A percentile compares a stretch with the other conserved stretches of the same genome.
Conservation (phyloP, 2,113 vertebrate genomes). For the Diphyllodes magnificus region DNA sequence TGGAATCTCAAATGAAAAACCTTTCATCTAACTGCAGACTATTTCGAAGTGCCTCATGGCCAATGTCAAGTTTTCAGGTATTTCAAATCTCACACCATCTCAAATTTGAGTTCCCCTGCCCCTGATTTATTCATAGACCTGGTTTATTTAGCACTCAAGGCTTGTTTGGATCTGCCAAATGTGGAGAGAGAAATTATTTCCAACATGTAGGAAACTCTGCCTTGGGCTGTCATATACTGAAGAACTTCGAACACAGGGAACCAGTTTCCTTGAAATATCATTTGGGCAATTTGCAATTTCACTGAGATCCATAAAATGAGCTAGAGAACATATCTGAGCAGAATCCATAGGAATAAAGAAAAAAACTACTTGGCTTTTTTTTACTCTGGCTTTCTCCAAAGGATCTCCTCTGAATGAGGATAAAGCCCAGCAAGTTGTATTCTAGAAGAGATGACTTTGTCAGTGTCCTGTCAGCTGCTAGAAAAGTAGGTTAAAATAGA, state of each 20-base stretch:
- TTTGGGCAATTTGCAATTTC: slow-evolving; percentile 28
- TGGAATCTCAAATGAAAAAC: neutral
- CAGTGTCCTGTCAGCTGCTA: slow-evolving; percentile 1
- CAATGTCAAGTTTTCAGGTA: neutral
- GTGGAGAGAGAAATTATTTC: slow-evolving; percentile 24
- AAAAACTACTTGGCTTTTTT: neutral
- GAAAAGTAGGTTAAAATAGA: slow-evolving; percentile 28
- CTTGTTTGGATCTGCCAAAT: slow-evolving; percentile 27
- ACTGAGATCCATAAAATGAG: slow-evolving; percentile 7
- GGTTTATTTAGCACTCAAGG: slow-evolving; percentile 44
- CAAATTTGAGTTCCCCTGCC: neutral
- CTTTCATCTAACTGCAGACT: neutral
- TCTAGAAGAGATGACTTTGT: slow-evolving; percentile 33
- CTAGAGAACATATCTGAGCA: neutral
- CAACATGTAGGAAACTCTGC: slow-evolving; percentile 15
- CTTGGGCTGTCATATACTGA: slow-evolving; percentile 44
- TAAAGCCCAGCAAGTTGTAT: neutral
- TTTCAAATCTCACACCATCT: neutral
- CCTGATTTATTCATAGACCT: slow-evolving; percentile 51
- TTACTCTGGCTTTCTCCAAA: neutral
- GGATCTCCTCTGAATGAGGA: neutral
- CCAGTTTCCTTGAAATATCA: slow-evolving; percentile 17
- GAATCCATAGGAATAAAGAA: neutral
- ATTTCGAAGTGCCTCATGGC: slow-evolving; percentile 6
- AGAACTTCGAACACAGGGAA: neutral